These are phyloP conservation scores for Pandion haliaetus DNA, from an alignment of 2,113 vertebrate genomes.

Conservation along the genomic window DNA sequence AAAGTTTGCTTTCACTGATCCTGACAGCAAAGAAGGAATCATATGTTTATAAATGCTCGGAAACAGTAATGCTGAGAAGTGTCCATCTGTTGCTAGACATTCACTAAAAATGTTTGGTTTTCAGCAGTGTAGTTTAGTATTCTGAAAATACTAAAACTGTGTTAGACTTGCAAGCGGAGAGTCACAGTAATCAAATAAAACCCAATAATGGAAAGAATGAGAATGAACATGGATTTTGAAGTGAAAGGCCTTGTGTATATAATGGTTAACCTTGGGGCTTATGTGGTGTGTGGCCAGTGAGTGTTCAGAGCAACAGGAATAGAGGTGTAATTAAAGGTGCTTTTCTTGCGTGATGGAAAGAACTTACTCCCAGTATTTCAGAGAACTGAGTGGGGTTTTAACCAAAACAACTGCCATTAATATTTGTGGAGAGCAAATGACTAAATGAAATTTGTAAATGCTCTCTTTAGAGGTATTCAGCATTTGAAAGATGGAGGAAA, in stretches of 20 bases:
- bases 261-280: neutral
- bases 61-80: neutral
- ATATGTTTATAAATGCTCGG: neutral
- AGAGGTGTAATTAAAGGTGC: neutral
- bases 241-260: neutral
- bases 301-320: neutral
- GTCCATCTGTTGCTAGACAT: neutral
- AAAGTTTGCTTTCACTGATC: neutral
- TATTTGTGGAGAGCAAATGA: neutral
- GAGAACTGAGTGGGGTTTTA: neutral
- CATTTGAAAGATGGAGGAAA: neutral
- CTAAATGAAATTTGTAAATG: neutral
- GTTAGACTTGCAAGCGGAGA: neutral
- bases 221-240: neutral
- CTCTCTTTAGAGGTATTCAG: neutral
- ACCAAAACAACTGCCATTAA: neutral
- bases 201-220: neutral
- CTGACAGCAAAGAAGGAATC: neutral
- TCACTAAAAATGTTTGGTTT: neutral
- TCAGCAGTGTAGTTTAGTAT: neutral
- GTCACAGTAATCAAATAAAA: neutral
- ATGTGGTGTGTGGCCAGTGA: neutral
- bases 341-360: neutral
- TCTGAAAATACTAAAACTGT: neutral
- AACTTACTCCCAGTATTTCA: neutral